Evolutionary conservation across 2,113 vertebrate species (phyloP).

Genomic region (Cynocephalus volans): DNA sequence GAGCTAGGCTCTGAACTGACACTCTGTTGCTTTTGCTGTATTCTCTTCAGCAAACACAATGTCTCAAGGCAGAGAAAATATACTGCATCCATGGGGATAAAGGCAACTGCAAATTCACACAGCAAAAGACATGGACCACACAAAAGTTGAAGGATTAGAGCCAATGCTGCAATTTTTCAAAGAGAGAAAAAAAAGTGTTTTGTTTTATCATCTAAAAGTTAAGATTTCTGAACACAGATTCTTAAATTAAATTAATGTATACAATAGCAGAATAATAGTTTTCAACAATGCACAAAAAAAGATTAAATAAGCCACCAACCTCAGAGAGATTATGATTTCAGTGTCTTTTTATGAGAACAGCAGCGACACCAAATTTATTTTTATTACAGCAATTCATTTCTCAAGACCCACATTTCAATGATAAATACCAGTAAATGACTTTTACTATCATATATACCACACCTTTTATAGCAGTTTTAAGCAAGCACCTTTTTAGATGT

Average conservation of each 20-base stretch:
- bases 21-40: not conserved
- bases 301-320: slow-evolving; percentile 48
- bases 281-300: slow-evolving; percentile 26
- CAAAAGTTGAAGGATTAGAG: not conserved
- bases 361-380: slow-evolving; percentile 55
- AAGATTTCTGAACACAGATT: slow-evolving; percentile 44
- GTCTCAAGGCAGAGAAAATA: slow-evolving; percentile 18
- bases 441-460: slow-evolving; percentile 25
- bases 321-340: slow-evolving; percentile 53
- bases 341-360: slow-evolving; percentile 40
- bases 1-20: not conserved
- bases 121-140: not conserved
- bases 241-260: slow-evolving; percentile 61
- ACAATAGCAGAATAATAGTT: slow-evolving; percentile 41
- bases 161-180: not conserved
- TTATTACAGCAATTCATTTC: slow-evolving; percentile 43
- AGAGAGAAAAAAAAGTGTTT: not conserved
- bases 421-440: slow-evolving; percentile 43
- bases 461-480: slow-evolving; percentile 56
- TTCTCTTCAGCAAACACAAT: not conserved
- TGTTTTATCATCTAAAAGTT: slow-evolving; percentile 34
- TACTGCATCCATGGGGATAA: not conserved
- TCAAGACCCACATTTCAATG: slow-evolving; percentile 41
- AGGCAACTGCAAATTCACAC: not conserved
- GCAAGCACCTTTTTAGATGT: slow-evolving; percentile 49